These are phyloP conservation scores for Grammomys dolichurus DNA, from an alignment of 2,113 vertebrate genomes.

Conservation along the genomic window DNA sequence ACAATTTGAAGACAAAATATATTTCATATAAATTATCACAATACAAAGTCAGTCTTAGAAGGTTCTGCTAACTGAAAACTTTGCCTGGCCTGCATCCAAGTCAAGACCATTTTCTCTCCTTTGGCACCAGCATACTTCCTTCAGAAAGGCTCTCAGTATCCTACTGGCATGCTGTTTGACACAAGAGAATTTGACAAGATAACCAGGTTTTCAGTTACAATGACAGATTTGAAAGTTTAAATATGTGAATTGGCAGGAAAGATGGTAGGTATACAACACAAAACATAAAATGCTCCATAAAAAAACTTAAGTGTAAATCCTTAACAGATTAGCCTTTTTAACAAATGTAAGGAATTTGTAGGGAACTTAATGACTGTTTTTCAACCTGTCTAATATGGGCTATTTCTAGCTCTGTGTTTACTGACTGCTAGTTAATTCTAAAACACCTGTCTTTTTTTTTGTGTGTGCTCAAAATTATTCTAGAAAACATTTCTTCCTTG, in stretches of 20 bases:
- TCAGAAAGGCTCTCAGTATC: neutral
- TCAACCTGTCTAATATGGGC: neutral
- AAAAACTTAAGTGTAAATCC: neutral
- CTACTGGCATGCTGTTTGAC: neutral
- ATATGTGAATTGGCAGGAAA: neutral
- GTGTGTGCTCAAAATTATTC: neutral
- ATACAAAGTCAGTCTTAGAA: slow-evolving; percentile 6
- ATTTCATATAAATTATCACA: slow-evolving; percentile 40
- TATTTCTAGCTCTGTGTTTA: neutral
- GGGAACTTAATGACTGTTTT: neutral
- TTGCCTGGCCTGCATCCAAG: neutral
- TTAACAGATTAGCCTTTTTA: neutral
- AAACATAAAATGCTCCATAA: neutral
- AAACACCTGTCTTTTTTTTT: neutral
- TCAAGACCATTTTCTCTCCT: rapidly evolving
- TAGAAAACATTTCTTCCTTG: neutral
- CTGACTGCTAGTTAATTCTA: neutral
- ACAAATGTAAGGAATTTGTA: neutral
- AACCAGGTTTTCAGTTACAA: neutral
- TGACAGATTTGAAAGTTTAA: neutral
- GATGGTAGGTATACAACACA: neutral
- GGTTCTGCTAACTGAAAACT: slow-evolving; percentile 21
- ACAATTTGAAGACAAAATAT: slow-evolving; percentile 67
- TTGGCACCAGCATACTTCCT: neutral
- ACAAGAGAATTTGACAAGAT: rapidly evolving